Conservation (phyloP, 2,888 invertebrate species). For the Trachelus iudaicus region DNA sequence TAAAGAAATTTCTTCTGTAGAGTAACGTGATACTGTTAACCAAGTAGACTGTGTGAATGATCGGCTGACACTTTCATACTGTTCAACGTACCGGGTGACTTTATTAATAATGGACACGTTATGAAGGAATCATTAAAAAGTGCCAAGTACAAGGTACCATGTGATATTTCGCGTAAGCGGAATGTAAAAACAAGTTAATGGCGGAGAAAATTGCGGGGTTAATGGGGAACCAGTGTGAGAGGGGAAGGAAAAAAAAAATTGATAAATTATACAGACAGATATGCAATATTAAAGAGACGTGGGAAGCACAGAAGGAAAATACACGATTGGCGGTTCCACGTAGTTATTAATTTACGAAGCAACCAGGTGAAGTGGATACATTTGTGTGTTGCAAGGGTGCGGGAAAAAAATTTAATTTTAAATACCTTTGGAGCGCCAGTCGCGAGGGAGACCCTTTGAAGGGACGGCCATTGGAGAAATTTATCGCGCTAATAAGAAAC, state of each 20-base stretch:
- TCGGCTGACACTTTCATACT: too few relatives aligned
- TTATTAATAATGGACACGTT: too few relatives aligned
- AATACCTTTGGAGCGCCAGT: background rate
- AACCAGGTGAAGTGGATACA: background rate
- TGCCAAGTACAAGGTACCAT: too few relatives aligned
- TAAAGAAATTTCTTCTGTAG: too few relatives aligned
- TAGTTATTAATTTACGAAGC: background rate
- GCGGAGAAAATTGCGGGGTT: background rate
- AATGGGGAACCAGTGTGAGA: background rate
- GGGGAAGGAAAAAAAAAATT: background rate
- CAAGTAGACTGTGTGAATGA: too few relatives aligned
- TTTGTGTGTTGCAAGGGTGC: background rate
- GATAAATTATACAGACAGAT: background rate
- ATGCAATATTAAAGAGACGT: background rate
- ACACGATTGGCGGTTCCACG: background rate
- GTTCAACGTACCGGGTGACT: too few relatives aligned
- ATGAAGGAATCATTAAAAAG: too few relatives aligned
- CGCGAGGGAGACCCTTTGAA: background rate
- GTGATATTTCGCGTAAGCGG: too few relatives aligned
- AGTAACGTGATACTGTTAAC: too few relatives aligned
- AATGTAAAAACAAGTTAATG: background rate
- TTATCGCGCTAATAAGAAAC: background rate
- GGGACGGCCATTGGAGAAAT: background rate
- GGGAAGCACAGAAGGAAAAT: background rate
- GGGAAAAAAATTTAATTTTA: background rate